Evolutionary conservation across 2,113 vertebrate species (phyloP).

Genomic region (Prinia subflava): DNA sequence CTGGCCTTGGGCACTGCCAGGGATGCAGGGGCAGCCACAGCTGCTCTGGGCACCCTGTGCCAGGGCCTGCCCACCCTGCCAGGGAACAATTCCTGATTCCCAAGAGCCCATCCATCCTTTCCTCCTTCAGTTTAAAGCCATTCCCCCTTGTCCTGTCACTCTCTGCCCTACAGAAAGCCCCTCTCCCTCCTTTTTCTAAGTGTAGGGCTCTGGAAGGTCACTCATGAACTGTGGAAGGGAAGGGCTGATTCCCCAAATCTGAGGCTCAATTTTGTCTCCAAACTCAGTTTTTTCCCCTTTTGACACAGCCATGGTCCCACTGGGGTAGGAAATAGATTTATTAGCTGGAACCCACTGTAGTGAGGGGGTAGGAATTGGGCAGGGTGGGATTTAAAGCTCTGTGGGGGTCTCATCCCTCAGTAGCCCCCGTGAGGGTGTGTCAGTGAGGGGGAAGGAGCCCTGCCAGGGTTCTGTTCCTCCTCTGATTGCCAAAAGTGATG

Average conservation of each 20-base stretch:
- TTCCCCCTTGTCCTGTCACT: background rate
- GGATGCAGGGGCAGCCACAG: background rate
- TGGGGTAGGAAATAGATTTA: background rate
- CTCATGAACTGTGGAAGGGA: background rate
- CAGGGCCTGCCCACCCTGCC: background rate
- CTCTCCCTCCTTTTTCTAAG: background rate
- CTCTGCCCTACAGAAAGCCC: background rate
- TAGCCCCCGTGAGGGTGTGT: background rate
- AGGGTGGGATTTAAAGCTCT: background rate
- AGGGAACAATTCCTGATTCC: background rate
- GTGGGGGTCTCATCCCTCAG: background rate
- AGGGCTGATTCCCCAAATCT: background rate
- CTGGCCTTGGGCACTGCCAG: background rate
- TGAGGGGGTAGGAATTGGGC: background rate
- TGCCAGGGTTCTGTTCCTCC: background rate
- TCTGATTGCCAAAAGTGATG: background rate
- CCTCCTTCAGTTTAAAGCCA: fast-evolving
- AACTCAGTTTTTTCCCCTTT: background rate
- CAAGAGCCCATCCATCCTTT: fast-evolving
- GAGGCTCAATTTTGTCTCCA: background rate
- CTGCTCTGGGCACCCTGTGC: background rate
- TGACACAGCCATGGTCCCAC: background rate
- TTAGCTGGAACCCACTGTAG: background rate
- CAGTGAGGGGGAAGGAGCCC: background rate
- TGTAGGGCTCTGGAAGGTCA: background rate